Base-by-base conservation (phyloP, 1,140 invertebrate genomes). In the Meloidogyne exigua region DNA sequence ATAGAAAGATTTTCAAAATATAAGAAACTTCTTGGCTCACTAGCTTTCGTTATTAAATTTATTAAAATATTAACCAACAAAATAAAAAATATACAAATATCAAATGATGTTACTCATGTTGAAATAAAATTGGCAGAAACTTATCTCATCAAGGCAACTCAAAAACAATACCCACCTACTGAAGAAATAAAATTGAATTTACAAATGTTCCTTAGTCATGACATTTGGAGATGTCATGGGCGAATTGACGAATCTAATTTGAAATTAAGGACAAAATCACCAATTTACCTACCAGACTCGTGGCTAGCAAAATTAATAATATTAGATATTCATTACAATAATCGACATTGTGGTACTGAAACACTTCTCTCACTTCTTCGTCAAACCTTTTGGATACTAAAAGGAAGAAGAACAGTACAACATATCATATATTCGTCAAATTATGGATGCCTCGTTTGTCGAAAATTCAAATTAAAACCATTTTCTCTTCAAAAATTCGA, bases 151-250 rank as follows among this genome's bases (percentile, higher is more conserved):
- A 4, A 23, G 10, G 15, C 4, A 18, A 21, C 67, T 18, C 67
- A 68, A 25, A n/a, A 68, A 25, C 12, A 68, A n/a, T 25, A 36
- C 11, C 67, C 67, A 25, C 67, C 67, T 68, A 25, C 67, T 3
- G 67, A 68, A 36, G n/a, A 68, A 2, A 18, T 15, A 9, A 32
- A 25, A 25, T 21, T 32, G 1, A n/a, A 32, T 23, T 68, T 68
- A 25, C 12, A 42, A 3, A 3, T 68, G 1, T 68, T 23, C 23
- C 18, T 18, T 1, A 21, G 4, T n/a, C 1, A 25, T 3, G 23
- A n/a, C 7, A 12, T 25, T 7, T 42, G 32, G 18, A 68, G n/a
- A 68, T 68, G 67, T 18, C 32, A 42, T 3, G 67, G 67, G 18
- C 18, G 67, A n/a, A 32, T 68, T 9, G 67, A 68, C 5, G 67